These are phyloP conservation scores for Trichopoda pennipes DNA, from an alignment of 2,888 invertebrate species.

Conservation along the genomic window DNA sequence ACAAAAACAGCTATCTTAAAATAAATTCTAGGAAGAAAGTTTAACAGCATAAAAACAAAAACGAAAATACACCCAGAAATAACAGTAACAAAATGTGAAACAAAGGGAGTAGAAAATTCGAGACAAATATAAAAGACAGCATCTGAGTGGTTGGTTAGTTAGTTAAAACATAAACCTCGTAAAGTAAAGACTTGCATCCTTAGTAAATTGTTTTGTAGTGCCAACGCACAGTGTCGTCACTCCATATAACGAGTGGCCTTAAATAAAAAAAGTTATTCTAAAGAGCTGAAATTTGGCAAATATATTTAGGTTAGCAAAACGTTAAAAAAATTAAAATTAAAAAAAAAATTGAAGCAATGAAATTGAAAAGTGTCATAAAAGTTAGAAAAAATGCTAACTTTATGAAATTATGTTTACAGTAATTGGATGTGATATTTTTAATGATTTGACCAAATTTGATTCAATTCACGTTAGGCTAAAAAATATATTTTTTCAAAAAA, in stretches of 20 bases:
- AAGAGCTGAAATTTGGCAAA: background rate
- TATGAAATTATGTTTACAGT: background rate
- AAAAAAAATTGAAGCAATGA: background rate
- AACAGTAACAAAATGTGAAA: too few relatives aligned
- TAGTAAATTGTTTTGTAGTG: background rate
- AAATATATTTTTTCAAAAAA: background rate
- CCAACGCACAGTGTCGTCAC: background rate
- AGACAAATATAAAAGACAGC: too few relatives aligned
- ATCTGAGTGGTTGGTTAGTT: too few relatives aligned
- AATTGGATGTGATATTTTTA: constrained; percentile 4
- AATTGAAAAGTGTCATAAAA: background rate
- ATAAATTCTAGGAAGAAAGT: too few relatives aligned
- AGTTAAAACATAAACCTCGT: too few relatives aligned
- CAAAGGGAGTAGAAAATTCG: too few relatives aligned
- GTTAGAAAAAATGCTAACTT: too few relatives aligned
- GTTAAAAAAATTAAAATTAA: background rate
- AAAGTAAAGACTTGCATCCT: too few relatives aligned
- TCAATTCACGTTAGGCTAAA: background rate
- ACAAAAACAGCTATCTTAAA: too few relatives aligned
- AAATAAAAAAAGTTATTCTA: too few relatives aligned
- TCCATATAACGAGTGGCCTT: background rate
- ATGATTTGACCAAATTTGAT: constrained; percentile 4
- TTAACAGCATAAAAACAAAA: too few relatives aligned
- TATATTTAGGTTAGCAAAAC: background rate
- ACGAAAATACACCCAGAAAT: too few relatives aligned